Conservation (phyloP, 2,888 invertebrate genomes). For the Theretra japonica region DNA sequence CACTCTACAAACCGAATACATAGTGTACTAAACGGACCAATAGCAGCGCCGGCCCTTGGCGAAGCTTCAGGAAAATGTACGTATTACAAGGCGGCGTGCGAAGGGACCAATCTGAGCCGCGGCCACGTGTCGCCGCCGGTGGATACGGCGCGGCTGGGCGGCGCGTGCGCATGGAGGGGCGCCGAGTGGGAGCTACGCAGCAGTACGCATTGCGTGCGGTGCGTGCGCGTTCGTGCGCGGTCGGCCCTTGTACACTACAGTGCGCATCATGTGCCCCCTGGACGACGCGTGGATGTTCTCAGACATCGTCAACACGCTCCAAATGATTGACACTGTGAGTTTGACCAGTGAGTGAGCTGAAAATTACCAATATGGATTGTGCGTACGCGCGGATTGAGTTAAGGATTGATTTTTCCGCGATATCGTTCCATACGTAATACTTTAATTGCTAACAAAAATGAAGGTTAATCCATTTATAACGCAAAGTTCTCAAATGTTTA, state of each 20-base stretch:
- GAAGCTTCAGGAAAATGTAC: conserved; percentile 61
- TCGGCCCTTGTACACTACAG: conserved; percentile 53
- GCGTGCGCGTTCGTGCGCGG: conserved; percentile 79
- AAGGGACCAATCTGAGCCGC: conserved; percentile 78
- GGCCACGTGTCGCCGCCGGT: conserved; percentile 54
- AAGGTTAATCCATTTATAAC: no score
- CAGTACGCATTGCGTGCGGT: conserved; percentile 73
- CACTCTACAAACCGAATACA: neutral
- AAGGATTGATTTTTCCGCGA: no score
- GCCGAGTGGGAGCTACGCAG: conserved; percentile 63
- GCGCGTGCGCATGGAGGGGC: conserved; percentile 60
- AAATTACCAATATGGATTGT: neutral
- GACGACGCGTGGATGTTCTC: conserved; percentile 62
- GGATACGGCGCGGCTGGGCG: conserved; percentile 58
- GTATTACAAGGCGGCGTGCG: conserved; percentile 57
- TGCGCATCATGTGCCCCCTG: conserved; percentile 58
- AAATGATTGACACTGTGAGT: conserved; percentile 64
- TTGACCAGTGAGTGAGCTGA: neutral
- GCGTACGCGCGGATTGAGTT: no score
- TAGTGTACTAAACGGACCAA: conserved; percentile 53
- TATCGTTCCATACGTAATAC: no score
- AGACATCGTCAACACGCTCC: conserved; percentile 53
- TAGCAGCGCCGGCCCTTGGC: conserved; percentile 61
- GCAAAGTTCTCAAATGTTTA: no score
- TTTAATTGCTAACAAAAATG: no score